Conservation (phyloP, 2,113 vertebrate species). For the Jacana jacana region DNA sequence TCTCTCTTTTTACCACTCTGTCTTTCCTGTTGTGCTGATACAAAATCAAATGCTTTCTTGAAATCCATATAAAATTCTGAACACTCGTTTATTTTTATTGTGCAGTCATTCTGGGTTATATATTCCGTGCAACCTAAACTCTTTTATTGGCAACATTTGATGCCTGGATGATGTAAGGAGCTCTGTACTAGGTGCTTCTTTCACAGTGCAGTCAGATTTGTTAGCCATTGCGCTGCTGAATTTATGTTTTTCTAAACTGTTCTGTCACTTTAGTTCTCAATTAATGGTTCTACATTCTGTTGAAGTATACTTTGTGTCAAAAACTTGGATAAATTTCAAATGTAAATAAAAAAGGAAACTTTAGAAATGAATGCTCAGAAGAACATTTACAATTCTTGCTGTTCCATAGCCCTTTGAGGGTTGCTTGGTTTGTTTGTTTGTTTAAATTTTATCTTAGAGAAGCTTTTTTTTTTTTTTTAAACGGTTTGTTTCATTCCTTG, state of each 20-base stretch:
- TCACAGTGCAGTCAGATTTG: not conserved
- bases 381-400: not conserved
- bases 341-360: not conserved
- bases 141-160: conserved; percentile 26
- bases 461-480: not conserved
- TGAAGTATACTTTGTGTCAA: not conserved
- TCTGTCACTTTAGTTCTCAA: not conserved
- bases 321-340: not conserved
- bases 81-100: conserved; percentile 36
- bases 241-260: not conserved
- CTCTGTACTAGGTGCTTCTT: not conserved
- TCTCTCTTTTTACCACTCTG: not conserved
- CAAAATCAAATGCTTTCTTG: not conserved
- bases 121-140: not conserved
- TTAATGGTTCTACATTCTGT: not conserved
- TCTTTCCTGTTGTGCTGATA: not conserved
- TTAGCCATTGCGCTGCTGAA: not conserved
- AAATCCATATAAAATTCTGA: conserved; percentile 37
- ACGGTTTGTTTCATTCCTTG: not conserved
- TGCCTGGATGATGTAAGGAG: not conserved
- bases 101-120: not conserved
- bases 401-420: not conserved
- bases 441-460: not conserved
- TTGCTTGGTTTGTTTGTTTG: not conserved
- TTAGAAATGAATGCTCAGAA: not conserved